Evolutionary conservation across 2,888 invertebrate species (phyloP), one percentile per base, ranked within the genome.

Genomic region (Calameuta pallipes): DNA sequence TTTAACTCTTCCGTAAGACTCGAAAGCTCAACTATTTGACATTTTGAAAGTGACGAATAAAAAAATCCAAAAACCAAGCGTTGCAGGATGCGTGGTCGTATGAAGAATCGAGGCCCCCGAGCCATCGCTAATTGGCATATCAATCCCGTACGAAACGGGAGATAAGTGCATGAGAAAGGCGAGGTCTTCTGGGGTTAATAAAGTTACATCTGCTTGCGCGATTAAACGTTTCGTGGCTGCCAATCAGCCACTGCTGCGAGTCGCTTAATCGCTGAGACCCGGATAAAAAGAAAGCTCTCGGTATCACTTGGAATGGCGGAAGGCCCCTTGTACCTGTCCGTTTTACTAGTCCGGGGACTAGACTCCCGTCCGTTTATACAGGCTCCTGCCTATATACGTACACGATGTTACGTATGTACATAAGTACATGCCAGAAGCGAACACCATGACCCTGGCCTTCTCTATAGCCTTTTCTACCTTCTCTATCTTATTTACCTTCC

Each of bases 51-150:
- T 6, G 41, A 9, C 56, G 9, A 23, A 23, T 23, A 23, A 56
- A 56, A 41, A 23, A 56, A 12, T 41, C 23, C 9, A 56, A 56
- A 23, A 23, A 23, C 23, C 9, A 9, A 23, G 23, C 56, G 9
- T 9, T 56, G 15, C 56, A 23, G 23, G 23, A 56, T 23, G 56
- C 56, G 56, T 56, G 56, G 56, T 15, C 23, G 23, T 56, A 56
- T 23, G 56, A 15, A 9, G 56, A 56, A 56, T 56, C 23, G 23
- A 23, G 56, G 23, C 56, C 56, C 56, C 23, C 56, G 56, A 56
- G 56, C 23, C 23, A 56, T 80, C 74, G 82, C 87, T 88, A 88
- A 88, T 87, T 87, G 88, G 87, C 87, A 86, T 88, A 88, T 88
- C 88, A 88, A 87, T 88, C 86, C 84, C 82, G 82, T 79, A 81